Percentiles rank a stretch among this genome's conserved stretches.
These are phyloP conservation scores for Picus viridis DNA, from an alignment of 2,797 vertebrate species.

Conservation along the genomic window DNA sequence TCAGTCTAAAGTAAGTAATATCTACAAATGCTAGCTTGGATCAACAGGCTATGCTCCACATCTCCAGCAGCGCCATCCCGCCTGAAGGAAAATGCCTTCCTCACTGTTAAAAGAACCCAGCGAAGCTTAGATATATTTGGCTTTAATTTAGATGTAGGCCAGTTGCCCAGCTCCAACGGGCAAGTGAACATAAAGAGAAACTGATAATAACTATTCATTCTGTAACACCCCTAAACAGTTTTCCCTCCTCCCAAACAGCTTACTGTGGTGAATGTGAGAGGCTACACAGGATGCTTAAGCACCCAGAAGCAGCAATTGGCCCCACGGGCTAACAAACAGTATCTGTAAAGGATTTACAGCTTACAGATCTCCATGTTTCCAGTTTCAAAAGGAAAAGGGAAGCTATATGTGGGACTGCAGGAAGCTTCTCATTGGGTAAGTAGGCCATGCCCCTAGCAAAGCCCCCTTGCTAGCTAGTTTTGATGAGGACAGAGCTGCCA, in stretches of 20 bases:
- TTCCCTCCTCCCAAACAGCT: neutral
- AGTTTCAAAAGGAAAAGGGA: neutral
- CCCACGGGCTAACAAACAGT: neutral
- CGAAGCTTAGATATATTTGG: neutral
- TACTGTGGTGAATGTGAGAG: neutral
- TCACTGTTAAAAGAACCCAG: neutral
- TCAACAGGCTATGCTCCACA: neutral
- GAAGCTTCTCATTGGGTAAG: neutral
- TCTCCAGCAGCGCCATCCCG: neutral
- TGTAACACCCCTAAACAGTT: neutral
- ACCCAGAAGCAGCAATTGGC: neutral
- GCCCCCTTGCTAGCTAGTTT: neutral
- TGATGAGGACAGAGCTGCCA: neutral
- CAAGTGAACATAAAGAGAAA: neutral
- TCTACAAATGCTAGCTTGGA: neutral
- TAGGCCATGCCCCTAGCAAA: neutral
- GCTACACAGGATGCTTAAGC: neutral
- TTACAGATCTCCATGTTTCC: neutral
- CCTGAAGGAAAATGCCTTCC: neutral
- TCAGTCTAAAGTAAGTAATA: conserved; percentile 2
- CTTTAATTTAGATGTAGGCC: neutral
- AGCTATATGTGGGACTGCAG: neutral
- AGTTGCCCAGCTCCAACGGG: neutral
- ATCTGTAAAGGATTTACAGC: neutral
- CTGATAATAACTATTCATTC: neutral